Evolutionary conservation across 2,113 vertebrate genomes (phyloP), one percentile per base, ranked within the genome.

Genomic region (Euleptes europaea): DNA sequence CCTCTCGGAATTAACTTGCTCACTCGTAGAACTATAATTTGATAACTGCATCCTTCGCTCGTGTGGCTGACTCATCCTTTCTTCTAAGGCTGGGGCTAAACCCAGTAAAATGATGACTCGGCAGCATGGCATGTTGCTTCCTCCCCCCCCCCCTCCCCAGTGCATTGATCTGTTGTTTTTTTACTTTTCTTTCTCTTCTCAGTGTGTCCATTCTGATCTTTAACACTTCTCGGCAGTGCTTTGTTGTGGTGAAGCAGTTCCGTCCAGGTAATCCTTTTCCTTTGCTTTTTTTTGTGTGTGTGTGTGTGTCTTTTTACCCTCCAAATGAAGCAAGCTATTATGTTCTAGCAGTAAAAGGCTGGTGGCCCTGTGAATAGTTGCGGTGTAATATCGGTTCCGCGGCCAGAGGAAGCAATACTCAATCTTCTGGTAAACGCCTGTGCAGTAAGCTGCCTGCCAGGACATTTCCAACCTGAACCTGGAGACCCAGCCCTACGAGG

Each of bases 221-320:
- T 95, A 98, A 98, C 91, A 97, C 97, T 92, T 96, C 95, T 87
- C 97, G 95, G 57, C 97, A 97, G 92, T 98, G 97, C 96, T 98
- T 98, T 94, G 93, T 98, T 95, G 93, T 98, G 82, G 98, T 98
- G 95, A 98, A 98, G 96, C 98, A 98, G 96, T 98, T 98, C 93
- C 98, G 98, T 90, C 98, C 98, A 97, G 98, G 98, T 98, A 96
- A 88, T 92, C 92, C 88, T 89, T 86, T 92, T 88, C 76, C 86
- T 92, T 90, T 69, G 83, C n/a, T 76, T 91, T 57, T 86, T n/a
- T n/a, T n/a, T n/a, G n/a, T n/a, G n/a, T n/a, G n/a, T n/a, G n/a
- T n/a, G n/a, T n/a, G n/a, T n/a, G n/a, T n/a, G n/a, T n/a, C 28
- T 47, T 92, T 91, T 84, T 92, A 69, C 90, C 92, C 47, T 86